Base-by-base conservation (phyloP, 2,888 invertebrate species). In the Nomada fucata region DNA sequence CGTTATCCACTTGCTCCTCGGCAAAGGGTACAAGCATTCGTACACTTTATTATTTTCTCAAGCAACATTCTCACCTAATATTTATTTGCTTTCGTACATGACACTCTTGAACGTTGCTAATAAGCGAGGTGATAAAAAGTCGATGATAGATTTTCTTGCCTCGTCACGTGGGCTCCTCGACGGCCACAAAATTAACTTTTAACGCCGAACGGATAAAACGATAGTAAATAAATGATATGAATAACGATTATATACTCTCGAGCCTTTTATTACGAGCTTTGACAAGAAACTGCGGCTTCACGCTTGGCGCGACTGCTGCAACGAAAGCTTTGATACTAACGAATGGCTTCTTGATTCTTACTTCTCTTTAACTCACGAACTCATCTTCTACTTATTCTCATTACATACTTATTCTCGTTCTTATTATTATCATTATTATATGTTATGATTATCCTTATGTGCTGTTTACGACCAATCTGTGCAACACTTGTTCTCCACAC, bases 291-390 rank as follows among this genome's bases (percentile, higher is more conserved):
- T 89, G 89, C 89, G 88, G 92, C 92, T 91, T 92, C 87, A 88
- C 88, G 92, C 93, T 92, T 92, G 79, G 88, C 89, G 90, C 90
- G 88, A 89, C 86, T 90, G 90, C 91, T 90, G 87, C 87, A 86
- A 88, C 88, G 90, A 89, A 80, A 89, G 91, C 92, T 91, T 74
- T 91, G 76, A 89, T 84, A 89, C 88, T 89, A 79, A 90, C 87
- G 90, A 92, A 91, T 91, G 91, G 92, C 91, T 92, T 91, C 83
- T 86, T 89, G 86, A 87, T 77, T 86, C 77, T 88, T 86, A 82
- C 73, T 86, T 86, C 80, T 80, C 68, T 72, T 79, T 82, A 79
- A 82, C 64, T 84, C 86, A 84, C 84, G 44, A 74, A 75, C 78
- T 67, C 80, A 87, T 79, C 71, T 80, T 82, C 59, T 61, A 67